Conservation (phyloP, 2,888 invertebrate genomes). For the Rhimphoctona megacephalus region DNA sequence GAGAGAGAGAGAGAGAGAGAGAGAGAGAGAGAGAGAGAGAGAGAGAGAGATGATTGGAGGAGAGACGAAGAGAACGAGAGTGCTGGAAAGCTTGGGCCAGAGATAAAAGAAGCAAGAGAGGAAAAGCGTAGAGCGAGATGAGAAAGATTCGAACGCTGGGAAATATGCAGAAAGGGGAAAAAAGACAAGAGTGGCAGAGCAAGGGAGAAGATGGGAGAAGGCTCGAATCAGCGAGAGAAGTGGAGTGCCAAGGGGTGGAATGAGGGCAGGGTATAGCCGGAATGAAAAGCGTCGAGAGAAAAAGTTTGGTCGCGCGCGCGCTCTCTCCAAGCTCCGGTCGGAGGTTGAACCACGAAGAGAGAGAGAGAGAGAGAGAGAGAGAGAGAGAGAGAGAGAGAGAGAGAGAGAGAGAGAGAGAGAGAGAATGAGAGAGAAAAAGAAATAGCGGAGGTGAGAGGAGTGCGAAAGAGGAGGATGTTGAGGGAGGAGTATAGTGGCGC, state of each 20-base stretch:
- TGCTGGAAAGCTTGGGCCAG: constrained; percentile 67
- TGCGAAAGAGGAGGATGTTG: constrained; percentile 13
- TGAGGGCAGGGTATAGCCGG: constrained; percentile 39
- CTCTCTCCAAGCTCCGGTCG: constrained; percentile 73
- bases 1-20: constrained; percentile 43
- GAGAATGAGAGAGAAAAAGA: constrained; percentile 13
- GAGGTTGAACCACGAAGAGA: constrained; percentile 41
- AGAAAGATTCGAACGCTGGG: constrained; percentile 54
- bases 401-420: constrained; percentile 5
- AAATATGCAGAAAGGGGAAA: constrained; percentile 61
- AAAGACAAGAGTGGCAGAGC: constrained; percentile 18
- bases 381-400: constrained; percentile 45
- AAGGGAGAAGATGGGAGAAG: constrained; percentile 23
- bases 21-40: too few relatives aligned
- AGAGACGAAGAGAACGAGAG: constrained; percentile 51
- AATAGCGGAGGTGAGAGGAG: constrained; percentile 19
- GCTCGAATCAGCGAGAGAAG: constrained; percentile 20
- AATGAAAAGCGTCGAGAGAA: constrained; percentile 72
- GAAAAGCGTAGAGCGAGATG: constrained; percentile 54
- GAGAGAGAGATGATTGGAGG: constrained; percentile 46
- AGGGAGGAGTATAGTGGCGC: constrained; percentile 29
- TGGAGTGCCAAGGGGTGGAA: constrained; percentile 47
- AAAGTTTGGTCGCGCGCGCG: constrained; percentile 82
- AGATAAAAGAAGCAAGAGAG: constrained; percentile 62
- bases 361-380: too few relatives aligned